A percentile compares a stretch with the other conserved stretches of the same genome.
These are phyloP conservation scores for Dermatophagoides farinae DNA, from an alignment of 1,140 invertebrate genomes.

Conservation along the genomic window DNA sequence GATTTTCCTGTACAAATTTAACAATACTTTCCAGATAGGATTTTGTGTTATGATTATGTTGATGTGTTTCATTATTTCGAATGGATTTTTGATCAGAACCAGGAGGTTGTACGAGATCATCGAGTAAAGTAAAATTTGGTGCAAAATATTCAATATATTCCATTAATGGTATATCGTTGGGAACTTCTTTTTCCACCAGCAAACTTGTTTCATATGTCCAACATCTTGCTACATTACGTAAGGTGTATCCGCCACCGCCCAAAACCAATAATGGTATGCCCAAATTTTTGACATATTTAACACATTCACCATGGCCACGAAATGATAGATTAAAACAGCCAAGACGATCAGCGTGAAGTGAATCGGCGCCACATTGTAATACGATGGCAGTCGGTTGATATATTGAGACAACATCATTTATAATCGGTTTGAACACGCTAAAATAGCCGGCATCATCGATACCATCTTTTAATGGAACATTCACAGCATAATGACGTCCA, in stretches of 20 bases:
- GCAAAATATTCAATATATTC: conserved; percentile 90
- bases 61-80: no score
- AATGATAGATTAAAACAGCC: conserved; percentile 73
- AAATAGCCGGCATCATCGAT: conserved; percentile 72
- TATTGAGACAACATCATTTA: conserved; percentile 82
- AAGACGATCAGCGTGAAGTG: conserved; percentile 74
- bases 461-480: conserved; percentile 87
- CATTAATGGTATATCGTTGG: conserved; percentile 64
- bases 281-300: conserved; percentile 81
- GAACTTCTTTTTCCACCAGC: conserved; percentile 68
- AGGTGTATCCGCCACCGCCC: conserved; percentile 89
- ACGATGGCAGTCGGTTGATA: conserved; percentile 93
- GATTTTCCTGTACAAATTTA: conserved; percentile 23
- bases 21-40: conserved; percentile 39
- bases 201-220: conserved; percentile 98
- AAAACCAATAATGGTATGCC: conserved; percentile 83
- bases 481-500: conserved; percentile 84
- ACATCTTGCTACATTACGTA: conserved; percentile 89
- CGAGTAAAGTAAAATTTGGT: conserved; percentile 79
- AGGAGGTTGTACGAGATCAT: conserved; percentile 1
- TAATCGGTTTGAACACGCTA: conserved; percentile 81
- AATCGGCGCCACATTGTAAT: conserved; percentile 93
- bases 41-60: conserved; percentile 15
- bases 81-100: conserved; percentile 1
- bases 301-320: conserved; percentile 83